phyloP scores from a whole-genome alignment of 30 jellyfish, hydroid and myxozoan species.

The Pelagia noctiluca region DNA sequence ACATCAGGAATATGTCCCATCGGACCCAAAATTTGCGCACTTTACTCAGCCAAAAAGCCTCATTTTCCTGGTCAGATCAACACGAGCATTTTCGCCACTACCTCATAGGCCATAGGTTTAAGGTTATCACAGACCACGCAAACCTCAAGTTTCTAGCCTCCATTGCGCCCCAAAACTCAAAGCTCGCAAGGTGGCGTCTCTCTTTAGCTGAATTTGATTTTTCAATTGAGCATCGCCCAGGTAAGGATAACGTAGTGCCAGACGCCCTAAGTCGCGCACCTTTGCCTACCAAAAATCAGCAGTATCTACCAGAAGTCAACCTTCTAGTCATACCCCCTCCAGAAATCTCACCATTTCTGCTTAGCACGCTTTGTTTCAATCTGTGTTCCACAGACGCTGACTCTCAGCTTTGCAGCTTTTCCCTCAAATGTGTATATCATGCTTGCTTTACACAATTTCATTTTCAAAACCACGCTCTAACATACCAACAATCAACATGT shows the following conservation, averaged over 20 bases:
- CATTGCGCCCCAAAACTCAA: no score
- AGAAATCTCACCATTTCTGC: not conserved
- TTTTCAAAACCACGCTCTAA: no score
- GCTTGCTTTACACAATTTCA: no score
- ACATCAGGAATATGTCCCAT: conserved; percentile 27
- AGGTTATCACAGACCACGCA: conserved; percentile 45
- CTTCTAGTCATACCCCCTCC: conserved; percentile 31
- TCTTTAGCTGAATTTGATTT: conserved; percentile 54
- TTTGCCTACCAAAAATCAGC: conserved; percentile 11
- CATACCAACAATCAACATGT: no score
- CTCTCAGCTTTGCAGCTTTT: not conserved
- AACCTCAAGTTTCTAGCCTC: conserved; percentile 48
- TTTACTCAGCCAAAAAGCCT: conserved; percentile 12
- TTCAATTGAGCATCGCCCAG: conserved; percentile 42
- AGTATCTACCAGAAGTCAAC: conserved; percentile 4
- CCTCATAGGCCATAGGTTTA: conserved; percentile 36
- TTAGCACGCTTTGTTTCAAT: not conserved
- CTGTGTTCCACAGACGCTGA: not conserved
- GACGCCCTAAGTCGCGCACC: conserved; percentile 48
- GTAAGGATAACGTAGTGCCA: conserved; percentile 46
- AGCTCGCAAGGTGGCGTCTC: conserved; percentile 52
- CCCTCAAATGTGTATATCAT: not conserved
- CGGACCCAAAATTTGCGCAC: not conserved
- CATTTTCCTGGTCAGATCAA: conserved; percentile 19
- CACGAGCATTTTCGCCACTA: conserved; percentile 54